phyloP scores from a whole-genome alignment of 2,113 vertebrate genomes.

The Empidonax traillii region DNA sequence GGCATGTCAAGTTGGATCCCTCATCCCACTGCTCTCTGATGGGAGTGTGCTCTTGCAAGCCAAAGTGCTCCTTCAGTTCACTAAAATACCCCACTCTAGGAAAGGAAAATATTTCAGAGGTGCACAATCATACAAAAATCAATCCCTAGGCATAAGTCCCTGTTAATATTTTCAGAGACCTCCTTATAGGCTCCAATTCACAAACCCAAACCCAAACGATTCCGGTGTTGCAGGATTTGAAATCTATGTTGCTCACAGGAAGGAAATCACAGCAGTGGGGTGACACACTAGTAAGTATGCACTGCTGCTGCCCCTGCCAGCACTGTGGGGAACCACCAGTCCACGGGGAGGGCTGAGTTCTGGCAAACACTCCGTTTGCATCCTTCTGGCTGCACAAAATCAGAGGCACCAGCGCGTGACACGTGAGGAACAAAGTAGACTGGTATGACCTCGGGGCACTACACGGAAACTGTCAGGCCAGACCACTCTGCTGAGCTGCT shows the following conservation, averaged over 20 bases:
- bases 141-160: no score
- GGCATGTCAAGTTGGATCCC: accelerated
- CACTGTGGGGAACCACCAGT: not conserved
- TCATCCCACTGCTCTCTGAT: accelerated
- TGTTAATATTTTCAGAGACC: not conserved
- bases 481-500: not conserved
- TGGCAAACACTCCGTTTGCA: accelerated
- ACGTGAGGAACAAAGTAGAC: not conserved
- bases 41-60: not conserved
- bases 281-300: not conserved
- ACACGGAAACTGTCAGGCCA: not conserved
- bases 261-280: not conserved
- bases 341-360: not conserved
- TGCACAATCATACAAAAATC: not conserved
- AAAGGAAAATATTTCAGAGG: not conserved
- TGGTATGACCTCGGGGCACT: not conserved
- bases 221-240: accelerated
- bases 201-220: not conserved
- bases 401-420: not conserved
- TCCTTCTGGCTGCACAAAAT: not conserved
- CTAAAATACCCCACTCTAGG: not conserved
- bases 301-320: not conserved
- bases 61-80: not conserved
- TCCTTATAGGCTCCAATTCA: not conserved
- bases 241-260: not conserved